Base-by-base conservation (phyloP, 2,888 invertebrate species). In the Amblyjoppa proteus region DNA sequence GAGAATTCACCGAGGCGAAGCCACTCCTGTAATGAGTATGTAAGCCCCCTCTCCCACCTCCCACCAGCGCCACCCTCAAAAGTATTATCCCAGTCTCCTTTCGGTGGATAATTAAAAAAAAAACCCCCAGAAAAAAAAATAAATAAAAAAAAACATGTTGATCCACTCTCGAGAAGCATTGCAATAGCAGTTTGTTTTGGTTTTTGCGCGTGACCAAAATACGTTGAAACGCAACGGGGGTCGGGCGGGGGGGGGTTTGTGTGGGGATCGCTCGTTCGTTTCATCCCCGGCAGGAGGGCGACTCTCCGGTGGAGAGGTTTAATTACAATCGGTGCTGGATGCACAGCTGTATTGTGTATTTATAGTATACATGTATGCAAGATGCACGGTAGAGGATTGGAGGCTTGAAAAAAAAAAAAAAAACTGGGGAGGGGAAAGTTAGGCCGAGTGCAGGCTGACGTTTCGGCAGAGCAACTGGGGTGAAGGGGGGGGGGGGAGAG, bases 121-220 rank as follows among this genome's bases (percentile, higher is more conserved):
- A n/a, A 28, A n/a, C n/a, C 1, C 13, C 9, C 41, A 38, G 49
- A 0, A 74, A 3, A 49, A 74, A 61, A 28, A n/a, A 41, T 34
- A 6, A 4, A 34, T 34, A 4, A 45, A 31, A 61, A 76, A 76
- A 51, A 45, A 64, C n/a, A 75, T 75, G 16, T 38, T 28, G 68
- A 77, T 77, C 41, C 56, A 68, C 66, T 51, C 51, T 68, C 25
- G 53, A 53, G n/a, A 70, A 64, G 61, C 53, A 66, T 20, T 81
- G 84, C 81, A 87, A 88, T 87, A 79, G 84, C 88, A 88, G 89
- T 89, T 90, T 88, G 89, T 88, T 88, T 89, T 88, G 87, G 88
- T 88, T 89, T 89, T 90, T 91, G 20, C 88, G 90, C 91, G 90
- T 90, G 91, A 90, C 90, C 89, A 88, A 90, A 90, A 90, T 90